Conservation (phyloP, 2,113 vertebrate genomes). For the Perca fluviatilis region DNA sequence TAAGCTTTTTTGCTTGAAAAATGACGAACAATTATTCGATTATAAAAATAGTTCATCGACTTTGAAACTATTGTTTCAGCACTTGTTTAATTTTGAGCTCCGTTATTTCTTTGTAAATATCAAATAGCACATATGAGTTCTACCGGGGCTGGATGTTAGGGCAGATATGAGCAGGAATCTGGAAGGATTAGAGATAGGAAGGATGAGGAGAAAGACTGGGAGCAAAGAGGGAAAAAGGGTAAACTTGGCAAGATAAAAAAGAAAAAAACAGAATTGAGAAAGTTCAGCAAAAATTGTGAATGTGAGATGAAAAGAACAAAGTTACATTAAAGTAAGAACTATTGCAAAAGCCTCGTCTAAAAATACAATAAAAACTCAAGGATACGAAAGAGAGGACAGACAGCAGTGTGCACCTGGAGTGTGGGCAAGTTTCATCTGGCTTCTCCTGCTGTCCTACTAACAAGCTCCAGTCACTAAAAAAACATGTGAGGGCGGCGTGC, state of each 20-base stretch:
- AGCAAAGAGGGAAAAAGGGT: neutral
- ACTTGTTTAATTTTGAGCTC: neutral
- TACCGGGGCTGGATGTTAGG: neutral
- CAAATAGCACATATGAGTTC: neutral
- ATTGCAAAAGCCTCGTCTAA: slow-evolving; percentile 4
- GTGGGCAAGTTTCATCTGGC: slow-evolving; percentile 65
- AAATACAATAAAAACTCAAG: slow-evolving; percentile 9
- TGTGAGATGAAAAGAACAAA: slow-evolving; percentile 16
- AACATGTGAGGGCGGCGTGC: slow-evolving; percentile 12
- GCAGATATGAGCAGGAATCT: neutral
- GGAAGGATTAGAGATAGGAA: neutral
- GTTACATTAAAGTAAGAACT: slow-evolving; percentile 19
- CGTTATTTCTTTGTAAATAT: neutral
- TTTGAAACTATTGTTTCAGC: neutral
- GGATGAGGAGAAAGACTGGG: neutral
- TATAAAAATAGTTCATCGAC: neutral
- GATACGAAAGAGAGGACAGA: slow-evolving; percentile 26
- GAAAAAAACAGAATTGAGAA: neutral
- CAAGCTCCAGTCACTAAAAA: slow-evolving; percentile 62
- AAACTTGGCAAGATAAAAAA: neutral
- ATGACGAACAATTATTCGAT: neutral
- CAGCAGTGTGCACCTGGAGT: slow-evolving; percentile 56
- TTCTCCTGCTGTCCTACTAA: slow-evolving; percentile 61
- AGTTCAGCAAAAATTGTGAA: neutral
- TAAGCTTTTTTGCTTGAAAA: neutral